Conservation (phyloP, 2,113 vertebrate species). For the Megalops atlanticus region DNA sequence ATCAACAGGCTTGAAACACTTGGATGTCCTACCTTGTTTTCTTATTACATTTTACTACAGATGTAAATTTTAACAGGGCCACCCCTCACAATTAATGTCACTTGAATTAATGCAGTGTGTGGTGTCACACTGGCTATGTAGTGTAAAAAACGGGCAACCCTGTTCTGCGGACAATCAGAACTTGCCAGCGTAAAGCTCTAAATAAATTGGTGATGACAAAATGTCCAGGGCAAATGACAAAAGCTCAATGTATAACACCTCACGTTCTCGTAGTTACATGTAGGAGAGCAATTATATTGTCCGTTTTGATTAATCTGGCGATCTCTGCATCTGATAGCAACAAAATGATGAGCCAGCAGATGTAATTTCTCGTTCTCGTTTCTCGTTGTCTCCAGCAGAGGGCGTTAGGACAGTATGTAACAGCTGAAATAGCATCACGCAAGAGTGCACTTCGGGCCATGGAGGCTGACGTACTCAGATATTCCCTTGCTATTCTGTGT, state of each 20-base stretch:
- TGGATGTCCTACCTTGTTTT: too few species aligned
- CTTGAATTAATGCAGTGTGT: too few species aligned
- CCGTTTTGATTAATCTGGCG: not conserved
- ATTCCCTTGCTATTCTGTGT: too few species aligned
- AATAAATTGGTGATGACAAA: too few species aligned
- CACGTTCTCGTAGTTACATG: not conserved
- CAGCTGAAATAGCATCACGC: not conserved
- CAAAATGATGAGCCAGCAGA: not conserved
- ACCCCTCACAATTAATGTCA: too few species aligned
- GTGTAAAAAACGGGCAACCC: too few species aligned
- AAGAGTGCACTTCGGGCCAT: not conserved
- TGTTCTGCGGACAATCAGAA: not conserved
- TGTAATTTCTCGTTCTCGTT: not conserved
- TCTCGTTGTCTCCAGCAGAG: not conserved
- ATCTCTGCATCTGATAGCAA: not conserved
- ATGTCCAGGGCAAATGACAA: not conserved
- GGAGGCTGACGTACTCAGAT: too few species aligned
- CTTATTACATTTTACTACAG: too few species aligned
- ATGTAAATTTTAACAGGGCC: too few species aligned
- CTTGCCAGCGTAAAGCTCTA: too few species aligned
- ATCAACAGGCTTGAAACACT: too few species aligned
- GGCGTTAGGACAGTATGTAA: not conserved
- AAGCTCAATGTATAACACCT: not conserved
- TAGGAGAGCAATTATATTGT: not conserved
- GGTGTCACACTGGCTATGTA: too few species aligned